Base-by-base conservation (phyloP, 2,888 invertebrate genomes). In the Carcina quercana region DNA sequence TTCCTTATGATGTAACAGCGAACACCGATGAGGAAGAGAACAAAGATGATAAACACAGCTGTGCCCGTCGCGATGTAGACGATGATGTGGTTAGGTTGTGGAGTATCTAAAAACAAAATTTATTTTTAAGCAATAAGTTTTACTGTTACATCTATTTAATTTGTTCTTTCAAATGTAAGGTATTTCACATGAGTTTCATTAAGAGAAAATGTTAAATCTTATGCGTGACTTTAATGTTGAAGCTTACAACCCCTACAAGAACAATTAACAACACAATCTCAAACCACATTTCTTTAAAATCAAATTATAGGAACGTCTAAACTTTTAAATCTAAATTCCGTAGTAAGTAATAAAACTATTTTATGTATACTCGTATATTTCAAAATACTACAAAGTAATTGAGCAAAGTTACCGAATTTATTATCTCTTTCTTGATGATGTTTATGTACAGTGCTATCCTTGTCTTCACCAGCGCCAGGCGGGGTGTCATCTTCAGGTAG, bases 1-100 rank as follows among this genome's bases (percentile, higher is more conserved):
- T 61, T 59, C 10, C 58, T 56, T 10, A 49, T 57, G 28, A 62
- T 48, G 39, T 71, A 73, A 42, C 63, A 82, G 2, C 68, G 56
- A 1, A 73, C 41, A 4, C 50, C 62, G 13, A 75, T 43, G 1
- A 59, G 37, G 2, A 59, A 20, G 7, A 57, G 39, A 5, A 59
- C 48, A 8, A 72, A 26, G 2, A 71, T 47, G 2, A 65, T 45
- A 26, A 69, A 46, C 0, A 56, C 25, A 5, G 62, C 13, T 7
- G 71, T 39, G 3, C 59, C 66, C 10, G 64, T 37, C 12, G 73
- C 64, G 21, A 64, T 47, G 40, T 66, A 25, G 7, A 25, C 5
- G 25, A 25, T 4, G 11, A 10, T 24, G 12, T 29, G 24, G 13
- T 14, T 19, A 2, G 31, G 26, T 10, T 28, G 12, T 15, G 15